Base-by-base conservation (phyloP, 1,140 invertebrate genomes). In the Branchinecta lindahli region DNA sequence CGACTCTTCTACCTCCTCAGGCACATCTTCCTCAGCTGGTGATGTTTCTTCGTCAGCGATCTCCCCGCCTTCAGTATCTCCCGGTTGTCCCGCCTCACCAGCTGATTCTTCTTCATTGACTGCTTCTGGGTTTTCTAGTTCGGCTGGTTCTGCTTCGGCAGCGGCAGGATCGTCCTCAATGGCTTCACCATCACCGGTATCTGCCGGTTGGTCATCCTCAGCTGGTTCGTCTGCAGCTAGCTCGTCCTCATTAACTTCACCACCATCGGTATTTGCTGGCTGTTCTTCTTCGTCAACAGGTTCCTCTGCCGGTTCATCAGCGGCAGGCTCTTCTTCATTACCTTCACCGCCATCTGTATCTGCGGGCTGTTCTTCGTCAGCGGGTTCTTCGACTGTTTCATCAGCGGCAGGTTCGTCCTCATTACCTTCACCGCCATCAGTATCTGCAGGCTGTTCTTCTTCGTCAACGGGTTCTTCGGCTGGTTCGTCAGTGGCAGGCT, bases 281-380 rank as follows among this genome's bases (percentile, higher is more conserved):
- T 15, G 65, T 21, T 73, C 68, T 12, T 33, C 46, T 66, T 70
- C 67, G n/a, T 61, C 46, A 10, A 68, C 52, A 33, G 69, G 61
- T 46, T 74, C 70, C n/a, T 73, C 70, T 8, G 67, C 46, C 21
- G 74, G 72, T 20, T 74, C 75, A 47, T 75, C 75, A 9, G 71
- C 70, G 61, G 74, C 75, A 8, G n/a, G 44, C 15, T 8, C 65
- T 7, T 47, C 68, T 46, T 44, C 68, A 44, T 45, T 47, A 10
- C 33, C 45, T 65, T 69, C 68, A 15, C 61, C 68, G 12, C 21
- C 68, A 15, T 46, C 61, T 33, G 44, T 65, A 8, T 18, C 44
- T 21, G 44, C 18, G 9, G 44, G 46, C 45, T 18, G 46, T 47
- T 45, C 44, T 69, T 69, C 68, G 2, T 68, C 67, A 44, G 33